Evolutionary conservation across 2,113 vertebrate genomes (phyloP).

Genomic region (Serinus canaria): DNA sequence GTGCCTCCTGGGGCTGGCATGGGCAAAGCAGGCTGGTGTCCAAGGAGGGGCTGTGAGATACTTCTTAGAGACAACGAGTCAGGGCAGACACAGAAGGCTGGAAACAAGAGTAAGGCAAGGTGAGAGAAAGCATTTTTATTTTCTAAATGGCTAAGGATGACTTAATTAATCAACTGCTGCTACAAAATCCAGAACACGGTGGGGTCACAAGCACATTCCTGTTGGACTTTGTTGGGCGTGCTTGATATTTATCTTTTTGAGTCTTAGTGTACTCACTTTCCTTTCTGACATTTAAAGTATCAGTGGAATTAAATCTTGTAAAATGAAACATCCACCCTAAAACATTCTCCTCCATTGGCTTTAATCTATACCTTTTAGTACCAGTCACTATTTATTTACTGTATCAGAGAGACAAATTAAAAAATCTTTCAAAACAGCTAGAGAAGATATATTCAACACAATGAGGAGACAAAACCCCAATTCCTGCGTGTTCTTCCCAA

Average conservation of each 20-base stretch:
- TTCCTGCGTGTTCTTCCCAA: not conserved
- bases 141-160: not conserved
- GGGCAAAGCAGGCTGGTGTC: not conserved
- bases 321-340: not conserved
- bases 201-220: not conserved
- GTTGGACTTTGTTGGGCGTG: not conserved
- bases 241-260: not conserved
- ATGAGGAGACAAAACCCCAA: not conserved
- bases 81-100: not conserved
- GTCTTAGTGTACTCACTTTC: not conserved
- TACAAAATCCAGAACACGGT: not conserved
- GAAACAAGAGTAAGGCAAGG: not conserved
- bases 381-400: not conserved
- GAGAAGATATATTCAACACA: not conserved
- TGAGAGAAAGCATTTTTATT: not conserved
- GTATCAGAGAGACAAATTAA: not conserved
- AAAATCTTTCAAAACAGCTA: not conserved
- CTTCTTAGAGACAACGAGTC: not conserved
- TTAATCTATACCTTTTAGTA: not conserved
- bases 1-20: not conserved
- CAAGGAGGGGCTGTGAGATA: not conserved
- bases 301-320: not conserved
- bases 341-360: not conserved
- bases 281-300: not conserved
- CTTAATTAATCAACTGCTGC: not conserved